Conservation (phyloP, 2,888 invertebrate genomes). For the Coelinius sp. region DNA sequence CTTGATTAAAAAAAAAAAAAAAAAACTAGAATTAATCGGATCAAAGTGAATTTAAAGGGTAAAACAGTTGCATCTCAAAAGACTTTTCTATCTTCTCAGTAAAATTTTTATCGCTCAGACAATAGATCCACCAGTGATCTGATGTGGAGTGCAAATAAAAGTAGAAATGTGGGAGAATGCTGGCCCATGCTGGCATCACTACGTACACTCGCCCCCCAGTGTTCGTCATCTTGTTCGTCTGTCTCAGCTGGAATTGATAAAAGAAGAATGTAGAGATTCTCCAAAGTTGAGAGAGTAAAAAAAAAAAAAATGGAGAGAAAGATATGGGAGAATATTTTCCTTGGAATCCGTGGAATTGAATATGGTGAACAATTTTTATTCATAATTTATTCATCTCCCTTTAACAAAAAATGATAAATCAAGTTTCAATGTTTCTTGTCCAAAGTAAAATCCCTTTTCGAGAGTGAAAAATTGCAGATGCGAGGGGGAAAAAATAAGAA, state of each 20-base stretch:
- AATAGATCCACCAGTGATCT: conserved; percentile 26
- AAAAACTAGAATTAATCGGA: background rate
- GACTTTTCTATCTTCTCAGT: background rate
- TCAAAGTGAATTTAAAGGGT: background rate
- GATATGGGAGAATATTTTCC: background rate
- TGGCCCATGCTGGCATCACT: conserved; percentile 24
- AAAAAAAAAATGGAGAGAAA: background rate
- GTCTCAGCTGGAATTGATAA: background rate
- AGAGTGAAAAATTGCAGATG: background rate
- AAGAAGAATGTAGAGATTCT: background rate
- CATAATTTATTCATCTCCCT: too few relatives aligned
- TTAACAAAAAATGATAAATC: too few relatives aligned
- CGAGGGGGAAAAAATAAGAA: background rate
- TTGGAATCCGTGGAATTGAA: too few relatives aligned
- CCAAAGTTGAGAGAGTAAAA: background rate
- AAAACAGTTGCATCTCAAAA: conserved; percentile 12
- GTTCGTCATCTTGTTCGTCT: conserved; percentile 19
- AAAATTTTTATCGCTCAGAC: conserved; percentile 20
- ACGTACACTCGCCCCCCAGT: conserved; percentile 18
- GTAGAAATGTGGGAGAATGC: conserved; percentile 26
- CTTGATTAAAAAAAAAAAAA: conserved; percentile 5
- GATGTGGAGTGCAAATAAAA: conserved; percentile 26
- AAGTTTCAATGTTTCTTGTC: too few relatives aligned
- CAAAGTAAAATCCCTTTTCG: too few relatives aligned
- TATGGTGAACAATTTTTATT: too few relatives aligned